Conservation (phyloP, 2,113 vertebrate genomes). For the Capreolus pygargus region DNA sequence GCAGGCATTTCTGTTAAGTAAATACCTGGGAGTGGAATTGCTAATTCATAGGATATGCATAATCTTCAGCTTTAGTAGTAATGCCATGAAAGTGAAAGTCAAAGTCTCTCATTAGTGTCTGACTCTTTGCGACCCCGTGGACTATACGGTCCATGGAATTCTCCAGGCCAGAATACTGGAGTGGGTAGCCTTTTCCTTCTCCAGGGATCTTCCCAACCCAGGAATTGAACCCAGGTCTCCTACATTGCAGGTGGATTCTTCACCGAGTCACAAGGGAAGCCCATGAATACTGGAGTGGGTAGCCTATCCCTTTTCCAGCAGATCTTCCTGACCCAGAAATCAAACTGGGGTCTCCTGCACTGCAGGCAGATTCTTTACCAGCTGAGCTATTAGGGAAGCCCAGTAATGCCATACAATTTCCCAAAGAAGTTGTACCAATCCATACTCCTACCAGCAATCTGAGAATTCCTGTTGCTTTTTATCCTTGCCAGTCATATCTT, state of each 20-base stretch:
- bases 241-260: neutral
- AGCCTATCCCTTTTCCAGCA: neutral
- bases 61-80: neutral
- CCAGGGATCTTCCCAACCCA: neutral
- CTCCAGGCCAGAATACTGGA: neutral
- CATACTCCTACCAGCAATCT: neutral
- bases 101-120: neutral
- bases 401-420: neutral
- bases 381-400: neutral
- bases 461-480: neutral
- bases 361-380: neutral
- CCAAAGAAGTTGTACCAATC: neutral
- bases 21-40: neutral
- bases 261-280: neutral
- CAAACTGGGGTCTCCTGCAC: neutral
- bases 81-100: neutral
- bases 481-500: neutral
- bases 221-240: neutral
- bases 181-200: neutral
- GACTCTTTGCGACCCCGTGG: neutral
- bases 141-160: neutral
- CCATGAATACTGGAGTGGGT: neutral
- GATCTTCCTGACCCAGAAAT: neutral
- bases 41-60: neutral
- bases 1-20: conserved; percentile 7